phyloP scores from a whole-genome alignment of 2,888 invertebrate species.

The Eristalis intricaria region DNA sequence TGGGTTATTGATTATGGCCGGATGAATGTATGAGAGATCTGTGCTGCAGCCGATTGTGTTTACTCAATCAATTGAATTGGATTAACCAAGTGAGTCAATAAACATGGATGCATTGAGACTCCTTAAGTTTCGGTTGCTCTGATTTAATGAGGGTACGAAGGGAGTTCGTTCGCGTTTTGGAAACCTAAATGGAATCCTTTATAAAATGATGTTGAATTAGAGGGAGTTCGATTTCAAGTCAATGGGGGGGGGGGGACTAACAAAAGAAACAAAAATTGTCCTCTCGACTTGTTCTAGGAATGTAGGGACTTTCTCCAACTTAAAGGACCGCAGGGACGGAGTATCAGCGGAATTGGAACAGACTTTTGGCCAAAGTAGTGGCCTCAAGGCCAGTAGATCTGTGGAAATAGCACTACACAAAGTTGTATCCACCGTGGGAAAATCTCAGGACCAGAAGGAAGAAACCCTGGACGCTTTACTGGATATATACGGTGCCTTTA shows the following conservation, averaged over 20 bases:
- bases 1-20: conserved; percentile 58
- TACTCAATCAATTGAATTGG: conserved; percentile 53
- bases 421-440: too few relatives aligned
- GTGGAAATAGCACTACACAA: too few relatives aligned
- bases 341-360: too few relatives aligned
- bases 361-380: too few relatives aligned
- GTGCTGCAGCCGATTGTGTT: conserved; percentile 51
- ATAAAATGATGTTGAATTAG: neutral
- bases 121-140: neutral
- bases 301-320: too few relatives aligned
- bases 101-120: neutral
- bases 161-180: neutral
- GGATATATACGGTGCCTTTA: too few relatives aligned
- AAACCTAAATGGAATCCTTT: neutral
- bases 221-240: neutral
- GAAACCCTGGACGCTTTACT: too few relatives aligned
- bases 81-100: conserved; percentile 36
- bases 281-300: too few relatives aligned
- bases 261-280: too few relatives aligned
- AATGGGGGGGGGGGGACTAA: neutral
- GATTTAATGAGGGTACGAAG: neutral
- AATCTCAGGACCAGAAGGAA: too few relatives aligned
- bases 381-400: too few relatives aligned
- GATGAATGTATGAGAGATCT: conserved; percentile 42
- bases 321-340: too few relatives aligned